Base-by-base conservation (phyloP, 2,113 vertebrate genomes). In the Ochotona princeps region DNA sequence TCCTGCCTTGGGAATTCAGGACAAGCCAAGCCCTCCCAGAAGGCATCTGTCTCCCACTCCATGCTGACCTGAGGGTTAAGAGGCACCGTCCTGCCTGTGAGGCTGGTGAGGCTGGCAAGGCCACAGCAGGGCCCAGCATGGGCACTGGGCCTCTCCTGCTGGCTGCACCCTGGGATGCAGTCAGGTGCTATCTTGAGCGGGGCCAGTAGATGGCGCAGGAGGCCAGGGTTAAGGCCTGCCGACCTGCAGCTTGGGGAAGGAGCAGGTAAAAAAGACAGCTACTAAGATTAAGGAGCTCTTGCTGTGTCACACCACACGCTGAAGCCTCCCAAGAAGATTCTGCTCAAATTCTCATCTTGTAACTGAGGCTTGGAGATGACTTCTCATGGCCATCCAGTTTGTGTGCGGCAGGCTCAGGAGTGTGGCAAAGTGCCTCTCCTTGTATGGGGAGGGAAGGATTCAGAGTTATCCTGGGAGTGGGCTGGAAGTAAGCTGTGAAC, bases 161-260 rank as follows among this genome's bases (percentile, higher is more conserved):
- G 8, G 67, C 38, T 28, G 25, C 44, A 1, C 57, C 30, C 28
- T 1, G 26, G 25, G 23, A 8, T 10, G 0, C 51, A 26, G 26
- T 8, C 4, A n/a, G 5, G 72, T 17, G 69, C 35, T 73, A 6
- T 94, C 74, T 73, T 79, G 65, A 32, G 0, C 0, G 0, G 0
- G 13, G 38, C 61, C 96, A 67, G 94, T 9, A 96, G 94, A 80
- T 95, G 96, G 79, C 74, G 60, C 74, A 49, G 26, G 32, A 96
- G 76, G 70, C 69, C 89, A 85, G 85, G 78, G 28, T 35, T 44
- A 54, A 30, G 8, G 72, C 12, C 87, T 8, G 4, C 0, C 23
- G 23, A 44, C 20, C 38, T 30, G 25, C 47, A 26, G 13, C 35
- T 30, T 18, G 65, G 17, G 14, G 1, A 35, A 32, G 30, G 25